Base-by-base conservation (phyloP, 1,140 invertebrate species). In the Tetranychus urticae region DNA sequence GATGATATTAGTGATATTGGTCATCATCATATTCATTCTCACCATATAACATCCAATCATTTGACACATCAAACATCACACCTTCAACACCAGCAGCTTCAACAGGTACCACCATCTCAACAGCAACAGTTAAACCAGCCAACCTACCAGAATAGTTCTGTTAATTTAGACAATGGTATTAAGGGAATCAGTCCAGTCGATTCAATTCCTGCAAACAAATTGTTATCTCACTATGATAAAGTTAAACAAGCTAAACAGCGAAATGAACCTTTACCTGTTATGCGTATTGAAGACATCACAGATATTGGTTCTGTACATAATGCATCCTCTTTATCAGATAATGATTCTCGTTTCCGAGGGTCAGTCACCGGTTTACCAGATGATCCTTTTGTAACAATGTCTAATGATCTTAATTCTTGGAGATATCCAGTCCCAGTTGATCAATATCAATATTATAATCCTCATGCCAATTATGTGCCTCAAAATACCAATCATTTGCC, bases 181-280 rank as follows among this genome's bases (percentile, higher is more conserved):
- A 31, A 23, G 14, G 34, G n/a, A 14, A 54, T 54, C 5, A 54
- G 50, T 54, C 65, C 65, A 47, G 14, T 66, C 12, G 61, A 64
- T 42, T 63, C 61, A 2, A 58, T 61, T 34, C 64, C 65, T 3
- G 65, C 65, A 5, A 62, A 66, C 42, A 42, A 64, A 7, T 50
- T 66, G 0, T 7, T 66, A 34, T 58, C 59, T 31, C 65, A 66
- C n/a, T 65, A 66, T 55, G 62, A 61, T 34, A 61, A 65, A 36
- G 62, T 64, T 10, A 48, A 60, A 12, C 48, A 37, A 33, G 65
- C 65, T 6, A 66, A 62, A 54, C 55, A 42, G 13, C 4, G 60
- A 36, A 64, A 66, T 35, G 64, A 65, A 85, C 86, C 1, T 84
- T 86, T n/a, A 88, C 82, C 61, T 78, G 75, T 60, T 76, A 59